Evolutionary conservation across 2,888 invertebrate genomes (phyloP).

Genomic region (Eupsilia transversa): DNA sequence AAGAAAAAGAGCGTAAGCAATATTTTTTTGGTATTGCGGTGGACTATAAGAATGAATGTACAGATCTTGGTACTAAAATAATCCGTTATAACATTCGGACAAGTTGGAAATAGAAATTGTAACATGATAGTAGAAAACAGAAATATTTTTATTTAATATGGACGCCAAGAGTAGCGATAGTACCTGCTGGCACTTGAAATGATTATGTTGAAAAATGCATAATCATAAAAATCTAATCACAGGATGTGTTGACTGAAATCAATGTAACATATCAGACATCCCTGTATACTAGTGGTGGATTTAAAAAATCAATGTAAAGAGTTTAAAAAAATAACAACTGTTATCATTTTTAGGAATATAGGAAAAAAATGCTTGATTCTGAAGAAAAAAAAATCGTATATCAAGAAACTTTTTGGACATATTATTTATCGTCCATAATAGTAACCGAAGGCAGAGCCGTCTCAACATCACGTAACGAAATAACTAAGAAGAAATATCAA

Average conservation of each 20-base stretch:
- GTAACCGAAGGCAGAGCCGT: no score
- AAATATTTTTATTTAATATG: background rate
- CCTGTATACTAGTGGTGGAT: no score
- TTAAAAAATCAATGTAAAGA: background rate
- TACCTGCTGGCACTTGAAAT: background rate
- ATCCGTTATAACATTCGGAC: background rate
- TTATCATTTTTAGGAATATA: background rate
- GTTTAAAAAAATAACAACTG: background rate
- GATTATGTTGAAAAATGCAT: background rate
- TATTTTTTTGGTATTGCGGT: background rate
- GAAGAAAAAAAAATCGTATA: no score
- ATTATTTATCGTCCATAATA: no score
- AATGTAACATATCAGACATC: background rate
- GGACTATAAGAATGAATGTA: background rate
- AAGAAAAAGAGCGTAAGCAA: background rate
- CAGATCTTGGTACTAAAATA: background rate
- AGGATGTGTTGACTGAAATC: background rate
- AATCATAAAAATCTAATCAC: background rate
- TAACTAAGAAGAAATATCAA: no score
- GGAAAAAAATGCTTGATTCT: no score
- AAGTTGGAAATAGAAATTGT: background rate
- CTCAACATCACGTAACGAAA: no score
- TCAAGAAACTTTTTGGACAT: no score
- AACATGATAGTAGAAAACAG: background rate
- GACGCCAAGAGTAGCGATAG: background rate